Evolutionary conservation across 2,888 invertebrate species (phyloP).

Genomic region (Podabrus alpinus): DNA sequence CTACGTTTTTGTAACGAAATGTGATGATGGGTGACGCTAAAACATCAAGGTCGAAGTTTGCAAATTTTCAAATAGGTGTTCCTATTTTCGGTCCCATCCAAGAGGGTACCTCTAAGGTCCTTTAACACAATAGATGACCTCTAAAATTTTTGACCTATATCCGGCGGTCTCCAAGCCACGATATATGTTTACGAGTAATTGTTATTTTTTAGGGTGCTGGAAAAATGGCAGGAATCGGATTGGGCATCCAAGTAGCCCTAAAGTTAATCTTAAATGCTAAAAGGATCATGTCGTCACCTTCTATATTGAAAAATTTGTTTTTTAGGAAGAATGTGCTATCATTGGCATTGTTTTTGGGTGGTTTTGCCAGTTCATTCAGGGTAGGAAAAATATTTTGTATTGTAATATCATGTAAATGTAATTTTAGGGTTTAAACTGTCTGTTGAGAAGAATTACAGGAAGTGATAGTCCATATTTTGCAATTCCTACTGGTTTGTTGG

Average conservation of each 20-base stretch:
- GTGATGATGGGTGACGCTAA: too few species aligned
- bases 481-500: constrained; percentile 71
- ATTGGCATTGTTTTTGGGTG: constrained; percentile 70
- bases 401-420: background rate
- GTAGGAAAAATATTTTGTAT: constrained; percentile 54
- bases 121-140: too few species aligned
- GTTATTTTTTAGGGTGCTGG: constrained; percentile 58
- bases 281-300: constrained; percentile 59
- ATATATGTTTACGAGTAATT: too few species aligned
- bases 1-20: too few species aligned
- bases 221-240: constrained; percentile 65
- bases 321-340: constrained; percentile 62
- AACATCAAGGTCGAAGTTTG: too few species aligned
- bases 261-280: constrained; percentile 63
- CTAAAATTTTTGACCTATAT: too few species aligned
- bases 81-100: too few species aligned
- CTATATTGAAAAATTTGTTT: constrained; percentile 58
- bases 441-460: constrained; percentile 64
- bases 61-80: too few species aligned
- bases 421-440: constrained; percentile 67
- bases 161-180: too few species aligned
- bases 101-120: background rate
- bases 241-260: constrained; percentile 64
- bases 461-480: constrained; percentile 68
- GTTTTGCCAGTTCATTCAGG: constrained; percentile 70